Evolutionary conservation across 2,888 invertebrate genomes (phyloP), one percentile per base, ranked within the genome.

Genomic region (Parnassius mnemosyne): DNA sequence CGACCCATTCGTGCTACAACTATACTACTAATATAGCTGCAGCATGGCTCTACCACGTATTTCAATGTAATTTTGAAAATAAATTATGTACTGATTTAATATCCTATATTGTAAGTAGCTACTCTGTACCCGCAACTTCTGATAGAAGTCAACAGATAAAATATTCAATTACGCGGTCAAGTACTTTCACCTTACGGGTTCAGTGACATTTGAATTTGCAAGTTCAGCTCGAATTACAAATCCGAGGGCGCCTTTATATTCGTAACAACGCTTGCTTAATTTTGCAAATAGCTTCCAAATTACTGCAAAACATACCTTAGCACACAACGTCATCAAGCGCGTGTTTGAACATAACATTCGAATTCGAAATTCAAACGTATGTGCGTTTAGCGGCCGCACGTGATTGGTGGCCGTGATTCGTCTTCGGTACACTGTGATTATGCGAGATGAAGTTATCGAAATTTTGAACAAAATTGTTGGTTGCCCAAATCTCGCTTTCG

Each of bases 361-460:
- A 78, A 74, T 81, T 83, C 81, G 72, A 78, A 83, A 78, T 81
- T 82, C 83, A 81, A 85, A 84, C 76, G 75, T 71, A 69, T 71
- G 57, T 65, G 67, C 42, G 68, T 77, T 77, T 72, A 76, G 73
- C 67, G 68, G 13, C 49, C 66, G 67, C 70, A 73, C 83, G 78
- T 78, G 84, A 84, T 84, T 79, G 84, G 82, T 79, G 78, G 81
- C 76, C 79, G 73, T 75, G 75, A 80, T 82, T 81, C 77, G 70
- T 69, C 63, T 68, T 72, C 58, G 43, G 47, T 68, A 71, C 77
- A 73, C 81, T 83, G 79, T 89, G 72, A 88, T 89, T 90, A 89
- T 65, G 67, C 65, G 75, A 79, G 84, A 89, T 89, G 84, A 84
- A 89, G 89, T 84, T 85, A 88, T 89, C 84, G 85, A 83, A 81